Base-by-base conservation (phyloP, 2,113 vertebrate species). In the Callospermophilus lateralis region DNA sequence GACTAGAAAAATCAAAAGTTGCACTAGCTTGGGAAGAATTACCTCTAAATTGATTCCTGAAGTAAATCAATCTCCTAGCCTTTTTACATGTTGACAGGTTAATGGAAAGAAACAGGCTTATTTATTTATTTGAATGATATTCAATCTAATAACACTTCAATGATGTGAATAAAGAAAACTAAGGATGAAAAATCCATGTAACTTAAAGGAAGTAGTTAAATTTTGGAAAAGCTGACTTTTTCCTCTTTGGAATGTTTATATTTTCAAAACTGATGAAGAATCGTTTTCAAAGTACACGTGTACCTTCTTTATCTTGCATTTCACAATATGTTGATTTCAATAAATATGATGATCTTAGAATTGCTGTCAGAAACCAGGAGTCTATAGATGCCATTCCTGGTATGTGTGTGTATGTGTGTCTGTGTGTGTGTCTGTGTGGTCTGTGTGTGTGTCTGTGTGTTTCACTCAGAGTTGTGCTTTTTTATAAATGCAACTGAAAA, bases 101-200 rank as follows among this genome's bases (percentile, higher is more conserved):
- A 77, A 97, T 97, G 81, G 78, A 93, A 97, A 96, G 72, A 95
- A 96, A 97, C 95, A 37, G 88, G 92, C 83, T 95, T 98, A 68
- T 97, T 98, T 97, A 96, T 96, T 97, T 97, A 97, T 93, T 98
- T 97, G 97, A 73, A 76, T 94, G 92, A 92, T 94, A 90, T 94
- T 96, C 95, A 88, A 45, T 63, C 94, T 89, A 96, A 94, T 95
- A 91, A 68, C 28, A 92, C 97, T 96, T 98, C 78, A 96, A 3
- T 0, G 48, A 92, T 45, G 81, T 87, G 76, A 83, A 92, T 94
- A 94, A 95, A 84, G 39, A 96, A 87, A 98, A 68, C 79, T 90
- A 89, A 95, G 67, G 78, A 95, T 94, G 96, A 97, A 98, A 97
- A 97, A 93, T 81, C 5, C 55, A 68, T 34, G 0, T 37, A 77